Evolutionary conservation across 1,140 invertebrate species (phyloP), one percentile per base, ranked within the genome.

Genomic region (Lordiphosa stackelbergi): DNA sequence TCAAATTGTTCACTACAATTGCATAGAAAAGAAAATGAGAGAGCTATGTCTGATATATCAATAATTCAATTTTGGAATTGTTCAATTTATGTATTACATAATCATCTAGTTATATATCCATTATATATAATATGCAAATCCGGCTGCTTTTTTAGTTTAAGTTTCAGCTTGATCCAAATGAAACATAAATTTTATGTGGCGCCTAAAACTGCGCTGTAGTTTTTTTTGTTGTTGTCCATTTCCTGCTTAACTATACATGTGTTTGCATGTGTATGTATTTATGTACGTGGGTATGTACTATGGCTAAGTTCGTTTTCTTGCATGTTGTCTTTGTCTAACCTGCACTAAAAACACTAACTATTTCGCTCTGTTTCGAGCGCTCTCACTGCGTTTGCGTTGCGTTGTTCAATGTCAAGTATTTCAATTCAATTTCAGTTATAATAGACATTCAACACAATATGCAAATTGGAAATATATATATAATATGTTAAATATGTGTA

Each of bases 11-110:
- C 56, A 64, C 60, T 68, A 57, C 59, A 62, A 51, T 70, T 62
- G 57, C 53, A 53, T 66, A 46, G 58, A 60, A 64, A 68, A n/a
- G n/a, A n/a, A 68, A 68, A 57, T 51, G 19, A 51, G 11, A 51
- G 36, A 11, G 36, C 45, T 31, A 48, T 24, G 35, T 9, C 13
- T 37, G 43, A n/a, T 7, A n/a, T 34, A 8, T 35, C 34, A 3
- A 36, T 11, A 11, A 10, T 45, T 31, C 5, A 13, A 10, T 43
- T 52, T 55, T 60, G 66, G 57, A 69, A 74, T 74, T 68, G 1
- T 73, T 36, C 56, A 45, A 48, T 48, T 62, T 73, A 69, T 73
- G 66, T 73, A 78, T 78, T 73, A 73, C 73, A 78, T 78, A 77
- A 77, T 72, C 69, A 61, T 57, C 59, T 72, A 72, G 46, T 72